Conservation (phyloP, 2,888 invertebrate species). For the Tinea pellionella region DNA sequence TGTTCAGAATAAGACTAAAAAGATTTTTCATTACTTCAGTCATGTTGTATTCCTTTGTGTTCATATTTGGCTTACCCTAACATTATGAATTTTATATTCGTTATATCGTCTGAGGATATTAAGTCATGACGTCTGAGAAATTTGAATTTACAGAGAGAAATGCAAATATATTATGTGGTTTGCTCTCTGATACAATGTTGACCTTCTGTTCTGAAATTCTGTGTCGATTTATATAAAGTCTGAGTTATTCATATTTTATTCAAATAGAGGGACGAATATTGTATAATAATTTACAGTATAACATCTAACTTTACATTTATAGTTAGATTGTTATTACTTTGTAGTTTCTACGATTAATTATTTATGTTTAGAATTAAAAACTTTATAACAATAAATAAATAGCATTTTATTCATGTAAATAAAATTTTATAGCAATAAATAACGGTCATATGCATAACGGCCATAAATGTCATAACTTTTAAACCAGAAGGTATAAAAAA, state of each 20-base stretch:
- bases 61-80: neutral
- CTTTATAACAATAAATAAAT: too few species aligned
- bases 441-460: too few species aligned
- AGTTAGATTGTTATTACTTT: too few species aligned
- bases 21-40: constrained; percentile 4
- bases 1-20: neutral
- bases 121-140: neutral
- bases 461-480: too few species aligned
- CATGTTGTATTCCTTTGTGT: constrained; percentile 8
- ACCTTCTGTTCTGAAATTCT: neutral
- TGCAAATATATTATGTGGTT: neutral
- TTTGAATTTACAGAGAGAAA: neutral
- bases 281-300: neutral
- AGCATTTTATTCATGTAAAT: too few species aligned
- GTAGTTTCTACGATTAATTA: too few species aligned
- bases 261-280: neutral
- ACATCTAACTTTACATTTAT: too few species aligned
- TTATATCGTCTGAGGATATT: neutral
- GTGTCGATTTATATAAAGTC: neutral
- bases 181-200: neutral
- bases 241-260: neutral
- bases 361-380: too few species aligned
- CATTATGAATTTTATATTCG: constrained; percentile 2
- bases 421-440: too few species aligned
- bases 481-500: too few species aligned